Base-by-base conservation (phyloP, 2,888 invertebrate genomes). In the Aphodius sticticus region DNA sequence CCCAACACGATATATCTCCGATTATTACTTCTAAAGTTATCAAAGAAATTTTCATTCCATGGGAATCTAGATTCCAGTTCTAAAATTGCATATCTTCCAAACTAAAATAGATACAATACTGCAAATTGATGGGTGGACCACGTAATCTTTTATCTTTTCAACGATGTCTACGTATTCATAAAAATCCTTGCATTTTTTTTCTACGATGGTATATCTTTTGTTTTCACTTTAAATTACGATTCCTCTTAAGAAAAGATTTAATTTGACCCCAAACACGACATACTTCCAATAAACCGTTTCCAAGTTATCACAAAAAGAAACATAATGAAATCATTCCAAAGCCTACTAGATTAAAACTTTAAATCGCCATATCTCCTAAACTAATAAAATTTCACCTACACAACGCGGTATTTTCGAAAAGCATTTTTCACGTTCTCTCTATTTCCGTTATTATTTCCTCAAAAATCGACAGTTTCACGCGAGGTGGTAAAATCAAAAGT, bases 311-410 rank as follows among this genome's bases (percentile, higher is more conserved):
- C 15, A 16, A 26, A 70, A 70, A 7, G 14, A 16, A 53, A 70
- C 26, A 1, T 26, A 2, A 26, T 26, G 26, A 26, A 26, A 26
- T 26, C 26, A 16, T 70, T 70, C 26, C 70, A 70, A 70, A 70
- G 70, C 26, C 15, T 6, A 16, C 26, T 70, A 70, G 70, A 70
- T 70, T 70, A 70, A 70, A 70, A 70, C 16, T 70, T 70, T 70
- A 70, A 70, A 70, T 9, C 26, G 6, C 7, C 15, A 70, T 3
- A 70, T 70, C 26, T 70, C 70, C 16, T 3, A 70, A 70, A 70
- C 26, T 4, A 70, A 7, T 0, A 12, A 53, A 7, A 53, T 53
- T 53, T 53, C 9, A 53, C 53, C 53, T 12, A 53, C 53, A 53
- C 7, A 53, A 7, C 53, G 53, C 53, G 53, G 53, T 53, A 53